Base-by-base conservation (phyloP, 2,113 vertebrate genomes). In the Catagonus wagneri region DNA sequence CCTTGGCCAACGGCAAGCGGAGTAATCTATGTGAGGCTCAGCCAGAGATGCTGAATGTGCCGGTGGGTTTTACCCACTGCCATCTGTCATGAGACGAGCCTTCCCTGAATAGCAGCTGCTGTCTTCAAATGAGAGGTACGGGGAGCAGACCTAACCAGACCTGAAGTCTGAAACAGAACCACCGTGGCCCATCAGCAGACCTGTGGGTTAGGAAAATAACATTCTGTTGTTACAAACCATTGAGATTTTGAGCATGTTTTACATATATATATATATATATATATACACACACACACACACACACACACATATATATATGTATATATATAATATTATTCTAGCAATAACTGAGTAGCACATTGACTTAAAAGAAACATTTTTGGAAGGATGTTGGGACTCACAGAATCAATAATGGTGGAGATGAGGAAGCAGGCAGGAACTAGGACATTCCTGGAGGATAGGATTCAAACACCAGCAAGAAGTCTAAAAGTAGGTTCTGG, bases 171-270 rank as follows among this genome's bases (percentile, higher is more conserved):
- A 71, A 61, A n/a, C 8, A 80, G 16, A 61, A 20, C 17, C 22
- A 12, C 22, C 12, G 29, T 60, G 27, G 16, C 15, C 2, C 0
- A 93, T 29, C 25, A 32, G 52, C 14, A 90, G 36, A 65, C 0
- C 29, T 61, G n/a, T 71, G 56, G 52, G 25, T 94, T 32, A 58
- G 15, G 56, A 86, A 85, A 83, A 72, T 54, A 72, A 39, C 69
- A 20, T 78, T 61, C 36, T 63, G 8, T 68, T 69, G n/a, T 22
- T 36, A 39, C 75, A 81, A 79, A 75, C n/a, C 74, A 69, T 25
- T 90, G 71, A 60, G 54, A 34, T 63, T 94, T 81, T 71, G 80
- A 63, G 27, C n/a, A n/a, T n/a, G n/a, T n/a, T n/a, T n/a, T n/a
- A n/a, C n/a, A n/a, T n/a, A n/a, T n/a, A n/a, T n/a, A n/a, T n/a